Evolutionary conservation across 2,113 vertebrate genomes (phyloP).

Genomic region (Oreochromis aureus): DNA sequence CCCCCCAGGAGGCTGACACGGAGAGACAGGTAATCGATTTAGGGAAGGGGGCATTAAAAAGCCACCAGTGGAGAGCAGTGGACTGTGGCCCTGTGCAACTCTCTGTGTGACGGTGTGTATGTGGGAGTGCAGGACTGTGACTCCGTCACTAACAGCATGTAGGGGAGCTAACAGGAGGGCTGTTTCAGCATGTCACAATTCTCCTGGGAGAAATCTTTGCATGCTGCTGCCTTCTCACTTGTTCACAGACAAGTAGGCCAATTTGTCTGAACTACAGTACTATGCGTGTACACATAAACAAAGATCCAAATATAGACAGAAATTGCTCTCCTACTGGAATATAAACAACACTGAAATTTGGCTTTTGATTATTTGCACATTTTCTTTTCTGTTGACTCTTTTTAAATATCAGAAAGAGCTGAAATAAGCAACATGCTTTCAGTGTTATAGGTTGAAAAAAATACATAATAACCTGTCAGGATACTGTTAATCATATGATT

Average conservation of each 20-base stretch:
- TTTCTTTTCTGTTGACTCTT: background rate
- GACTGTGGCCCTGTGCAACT: conserved; percentile 17
- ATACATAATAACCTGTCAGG: background rate
- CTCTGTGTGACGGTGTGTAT: background rate
- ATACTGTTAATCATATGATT: background rate
- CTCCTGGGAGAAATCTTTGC: background rate
- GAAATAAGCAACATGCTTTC: background rate
- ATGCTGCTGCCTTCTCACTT: background rate
- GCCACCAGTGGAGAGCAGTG: conserved; percentile 22
- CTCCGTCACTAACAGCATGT: conserved; percentile 26
- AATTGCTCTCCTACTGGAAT: background rate
- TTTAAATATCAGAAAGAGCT: background rate
- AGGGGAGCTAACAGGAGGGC: conserved; percentile 17
- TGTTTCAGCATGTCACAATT: background rate
- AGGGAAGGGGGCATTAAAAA: conserved; percentile 9
- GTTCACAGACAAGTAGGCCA: background rate
- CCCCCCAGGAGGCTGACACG: conserved; percentile 33
- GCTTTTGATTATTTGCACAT: background rate
- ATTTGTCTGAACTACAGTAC: background rate
- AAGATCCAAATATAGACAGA: background rate
- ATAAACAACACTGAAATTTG: background rate
- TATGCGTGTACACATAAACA: background rate
- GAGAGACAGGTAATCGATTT: conserved; percentile 62
- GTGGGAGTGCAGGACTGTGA: conserved; percentile 5
- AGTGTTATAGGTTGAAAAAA: background rate